Evolutionary conservation across 2,888 invertebrate species (phyloP).

Genomic region (Antheraea yamamai): DNA sequence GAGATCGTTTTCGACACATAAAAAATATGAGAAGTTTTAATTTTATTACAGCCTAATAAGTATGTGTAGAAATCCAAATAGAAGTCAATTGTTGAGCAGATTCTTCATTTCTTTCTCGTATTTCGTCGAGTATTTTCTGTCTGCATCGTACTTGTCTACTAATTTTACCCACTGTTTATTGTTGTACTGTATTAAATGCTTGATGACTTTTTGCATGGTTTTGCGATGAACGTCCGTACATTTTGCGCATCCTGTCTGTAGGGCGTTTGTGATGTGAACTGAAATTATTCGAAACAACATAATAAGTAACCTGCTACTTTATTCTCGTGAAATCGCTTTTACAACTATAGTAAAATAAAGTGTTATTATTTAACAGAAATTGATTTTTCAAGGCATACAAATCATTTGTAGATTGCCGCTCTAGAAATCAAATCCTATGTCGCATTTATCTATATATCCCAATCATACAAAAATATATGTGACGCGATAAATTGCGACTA

Average conservation of each 20-base stretch:
- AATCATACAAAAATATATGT: not conserved
- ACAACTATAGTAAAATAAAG: no score
- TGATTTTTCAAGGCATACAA: no score
- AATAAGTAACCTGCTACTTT: no score
- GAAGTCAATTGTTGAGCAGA: slow-evolving; percentile 16
- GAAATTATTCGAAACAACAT: no score
- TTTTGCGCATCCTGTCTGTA: slow-evolving; percentile 64
- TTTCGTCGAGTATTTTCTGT: slow-evolving; percentile 56
- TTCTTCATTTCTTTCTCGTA: slow-evolving; percentile 61
- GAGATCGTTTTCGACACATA: no score
- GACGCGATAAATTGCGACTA: no score
- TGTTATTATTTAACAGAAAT: no score
- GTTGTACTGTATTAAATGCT: slow-evolving; percentile 63
- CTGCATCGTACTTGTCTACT: slow-evolving; percentile 66
- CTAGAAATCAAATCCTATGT: no score
- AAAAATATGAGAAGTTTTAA: not conserved
- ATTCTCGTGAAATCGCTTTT: no score
- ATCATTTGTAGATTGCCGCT: no score
- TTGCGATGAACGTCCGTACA: slow-evolving; percentile 61
- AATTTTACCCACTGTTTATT: slow-evolving; percentile 58
- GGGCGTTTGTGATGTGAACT: slow-evolving; percentile 71
- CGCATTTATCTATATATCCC: no score
- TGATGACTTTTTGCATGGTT: slow-evolving; percentile 64
- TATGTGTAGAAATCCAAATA: not conserved
- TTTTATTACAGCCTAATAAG: not conserved